Conservation (phyloP, 2,113 vertebrate genomes). For the Spizaetus ornatus region DNA sequence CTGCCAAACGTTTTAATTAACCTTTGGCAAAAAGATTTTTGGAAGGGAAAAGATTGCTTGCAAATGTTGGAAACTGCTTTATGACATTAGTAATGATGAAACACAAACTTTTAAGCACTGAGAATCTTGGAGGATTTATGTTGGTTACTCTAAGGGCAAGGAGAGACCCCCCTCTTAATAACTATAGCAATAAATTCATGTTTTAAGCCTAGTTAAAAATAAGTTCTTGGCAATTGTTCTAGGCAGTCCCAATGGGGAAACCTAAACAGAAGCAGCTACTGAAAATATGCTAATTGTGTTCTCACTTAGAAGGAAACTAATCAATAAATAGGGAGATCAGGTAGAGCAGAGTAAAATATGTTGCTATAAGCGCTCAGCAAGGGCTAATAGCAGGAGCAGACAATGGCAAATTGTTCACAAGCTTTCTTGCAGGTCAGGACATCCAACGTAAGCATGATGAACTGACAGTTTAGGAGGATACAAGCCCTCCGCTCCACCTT, state of each 20-base stretch:
- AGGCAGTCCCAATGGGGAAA: background rate
- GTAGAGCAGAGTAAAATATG: background rate
- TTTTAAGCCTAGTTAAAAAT: background rate
- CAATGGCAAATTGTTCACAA: background rate
- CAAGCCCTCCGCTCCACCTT: background rate
- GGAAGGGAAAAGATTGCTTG: background rate
- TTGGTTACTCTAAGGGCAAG: background rate
- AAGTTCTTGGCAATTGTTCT: background rate
- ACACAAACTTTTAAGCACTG: background rate
- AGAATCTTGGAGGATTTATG: background rate
- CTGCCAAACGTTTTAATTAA: background rate
- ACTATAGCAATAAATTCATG: background rate
- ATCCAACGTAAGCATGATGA: background rate
- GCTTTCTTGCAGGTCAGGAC: background rate
- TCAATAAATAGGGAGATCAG: background rate
- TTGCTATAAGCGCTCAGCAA: background rate
- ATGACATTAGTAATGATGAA: background rate
- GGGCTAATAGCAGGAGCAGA: background rate
- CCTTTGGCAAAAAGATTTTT: background rate
- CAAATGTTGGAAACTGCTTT: background rate
- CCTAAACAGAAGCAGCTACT: background rate
- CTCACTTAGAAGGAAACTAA: background rate
- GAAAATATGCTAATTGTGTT: background rate
- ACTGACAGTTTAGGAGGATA: background rate
- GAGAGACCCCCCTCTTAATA: background rate